These are phyloP conservation scores for Lithophane semibrunnea DNA, from an alignment of 2,888 invertebrate genomes.

Conservation along the genomic window DNA sequence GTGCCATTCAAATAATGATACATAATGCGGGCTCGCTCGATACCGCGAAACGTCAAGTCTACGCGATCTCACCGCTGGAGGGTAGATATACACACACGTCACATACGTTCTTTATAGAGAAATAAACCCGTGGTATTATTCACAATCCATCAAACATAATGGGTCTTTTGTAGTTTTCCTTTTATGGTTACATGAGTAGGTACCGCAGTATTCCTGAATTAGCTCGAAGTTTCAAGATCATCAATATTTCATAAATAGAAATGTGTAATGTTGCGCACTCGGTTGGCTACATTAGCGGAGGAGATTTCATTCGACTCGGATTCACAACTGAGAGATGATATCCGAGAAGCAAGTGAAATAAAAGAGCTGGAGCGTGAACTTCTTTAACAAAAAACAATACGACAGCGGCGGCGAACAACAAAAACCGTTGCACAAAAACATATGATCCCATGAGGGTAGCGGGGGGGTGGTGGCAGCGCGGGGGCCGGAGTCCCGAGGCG, in stretches of 20 bases:
- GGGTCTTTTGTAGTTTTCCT: slow-evolving; percentile 36
- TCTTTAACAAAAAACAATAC: slow-evolving; percentile 85
- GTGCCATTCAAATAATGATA: slow-evolving; percentile 88
- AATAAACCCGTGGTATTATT: slow-evolving; percentile 41
- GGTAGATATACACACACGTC: slow-evolving; percentile 43
- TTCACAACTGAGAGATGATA: slow-evolving; percentile 80
- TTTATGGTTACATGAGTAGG: slow-evolving; percentile 53
- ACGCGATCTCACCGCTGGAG: slow-evolving; percentile 65
- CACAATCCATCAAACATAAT: slow-evolving; percentile 52
- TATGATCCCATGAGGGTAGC: slow-evolving; percentile 89
- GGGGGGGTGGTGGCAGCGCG: slow-evolving; percentile 75
- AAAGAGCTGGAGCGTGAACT: slow-evolving; percentile 89
- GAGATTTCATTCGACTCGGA: slow-evolving; percentile 64
- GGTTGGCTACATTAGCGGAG: slow-evolving; percentile 38
- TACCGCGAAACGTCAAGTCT: slow-evolving; percentile 72
- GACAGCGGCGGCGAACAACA: slow-evolving; percentile 89
- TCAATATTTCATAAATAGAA: slow-evolving; percentile 56
- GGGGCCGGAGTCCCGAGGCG: slow-evolving; percentile 85
- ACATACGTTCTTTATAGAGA: slow-evolving; percentile 21
- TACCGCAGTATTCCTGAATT: slow-evolving; percentile 32
- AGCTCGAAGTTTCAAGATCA: slow-evolving; percentile 35
- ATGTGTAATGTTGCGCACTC: slow-evolving; percentile 44
- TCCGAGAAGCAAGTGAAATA: slow-evolving; percentile 85
- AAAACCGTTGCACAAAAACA: slow-evolving; percentile 91
- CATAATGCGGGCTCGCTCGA: slow-evolving; percentile 85